Evolutionary conservation across 2,797 vertebrate genomes (phyloP).

Genomic region (Sebastes nivosus): DNA sequence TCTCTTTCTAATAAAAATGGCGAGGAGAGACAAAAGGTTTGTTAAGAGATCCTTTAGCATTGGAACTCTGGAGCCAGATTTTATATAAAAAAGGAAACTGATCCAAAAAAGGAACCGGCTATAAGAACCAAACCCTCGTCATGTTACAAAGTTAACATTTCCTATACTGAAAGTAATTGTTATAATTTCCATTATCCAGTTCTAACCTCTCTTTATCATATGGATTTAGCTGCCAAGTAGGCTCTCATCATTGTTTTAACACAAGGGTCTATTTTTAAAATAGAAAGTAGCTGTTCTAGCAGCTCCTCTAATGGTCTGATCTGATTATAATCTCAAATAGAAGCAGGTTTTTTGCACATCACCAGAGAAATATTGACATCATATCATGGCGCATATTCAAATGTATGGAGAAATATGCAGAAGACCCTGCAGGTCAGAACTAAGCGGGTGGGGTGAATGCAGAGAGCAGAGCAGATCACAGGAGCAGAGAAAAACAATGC

Average conservation of each 20-base stretch:
- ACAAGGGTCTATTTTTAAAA: not conserved
- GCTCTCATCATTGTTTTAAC: conserved; percentile 3
- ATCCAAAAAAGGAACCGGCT: not conserved
- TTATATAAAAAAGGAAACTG: not conserved
- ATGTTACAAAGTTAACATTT: not conserved
- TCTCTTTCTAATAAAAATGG: not conserved
- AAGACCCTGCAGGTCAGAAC: not conserved
- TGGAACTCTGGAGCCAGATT: not conserved
- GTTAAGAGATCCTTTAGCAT: not conserved
- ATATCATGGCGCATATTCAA: not conserved
- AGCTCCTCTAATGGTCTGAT: not conserved
- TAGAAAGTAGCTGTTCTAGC: not conserved
- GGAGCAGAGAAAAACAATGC: conserved; percentile 8
- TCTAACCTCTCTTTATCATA: not conserved
- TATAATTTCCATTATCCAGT: not conserved
- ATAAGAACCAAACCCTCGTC: not conserved
- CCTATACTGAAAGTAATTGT: not conserved
- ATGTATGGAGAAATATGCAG: not conserved
- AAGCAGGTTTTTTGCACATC: not conserved
- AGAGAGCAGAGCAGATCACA: conserved; percentile 11
- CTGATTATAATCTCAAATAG: not conserved
- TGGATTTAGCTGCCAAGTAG: not conserved
- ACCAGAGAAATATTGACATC: not conserved
- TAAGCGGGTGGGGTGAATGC: not conserved
- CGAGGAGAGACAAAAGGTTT: not conserved